These are phyloP conservation scores for Scolopax rusticola DNA, from an alignment of 2,797 vertebrate species.

Conservation along the genomic window DNA sequence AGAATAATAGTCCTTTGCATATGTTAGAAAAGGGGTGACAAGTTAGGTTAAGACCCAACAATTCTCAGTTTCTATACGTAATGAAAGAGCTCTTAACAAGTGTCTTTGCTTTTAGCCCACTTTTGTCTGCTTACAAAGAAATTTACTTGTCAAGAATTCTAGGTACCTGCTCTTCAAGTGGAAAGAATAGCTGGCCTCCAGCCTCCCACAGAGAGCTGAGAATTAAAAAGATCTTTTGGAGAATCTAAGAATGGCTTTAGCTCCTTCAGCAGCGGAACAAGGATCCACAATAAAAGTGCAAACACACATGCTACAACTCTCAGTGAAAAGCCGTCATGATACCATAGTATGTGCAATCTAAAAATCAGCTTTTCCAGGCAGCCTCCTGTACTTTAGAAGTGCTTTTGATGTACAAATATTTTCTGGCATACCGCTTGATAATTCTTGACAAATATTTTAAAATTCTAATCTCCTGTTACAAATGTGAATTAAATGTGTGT, in stretches of 20 bases:
- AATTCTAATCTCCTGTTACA: accelerated
- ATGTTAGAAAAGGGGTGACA: not conserved
- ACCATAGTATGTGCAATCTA: not conserved
- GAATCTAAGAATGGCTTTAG: conserved; percentile 27
- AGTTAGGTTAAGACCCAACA: not conserved
- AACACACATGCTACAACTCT: not conserved
- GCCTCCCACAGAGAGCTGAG: conserved; percentile 21
- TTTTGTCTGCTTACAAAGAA: conserved; percentile 36
- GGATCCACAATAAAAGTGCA: conserved; percentile 12
- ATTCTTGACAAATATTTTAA: not conserved
- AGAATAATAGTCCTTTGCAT: not conserved
- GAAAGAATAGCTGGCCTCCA: conserved; percentile 36
- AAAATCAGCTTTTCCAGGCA: conserved; percentile 13
- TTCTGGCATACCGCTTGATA: not conserved
- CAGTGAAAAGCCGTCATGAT: conserved; percentile 29
- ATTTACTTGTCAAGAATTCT: conserved; percentile 27
- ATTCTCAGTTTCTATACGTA: not conserved
- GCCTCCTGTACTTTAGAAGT: not conserved
- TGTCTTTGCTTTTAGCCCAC: conserved; percentile 22
- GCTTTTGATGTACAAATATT: not conserved
- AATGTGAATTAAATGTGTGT: not conserved
- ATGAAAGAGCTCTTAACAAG: not conserved
- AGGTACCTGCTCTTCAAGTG: not conserved
- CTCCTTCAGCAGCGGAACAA: conserved; percentile 15
- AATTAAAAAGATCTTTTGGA: conserved; percentile 43